Percentiles rank a stretch among this genome's conserved stretches.
phyloP scores from a whole-genome alignment of 2,797 vertebrate species.

The Schizothorax lantsangensis region DNA sequence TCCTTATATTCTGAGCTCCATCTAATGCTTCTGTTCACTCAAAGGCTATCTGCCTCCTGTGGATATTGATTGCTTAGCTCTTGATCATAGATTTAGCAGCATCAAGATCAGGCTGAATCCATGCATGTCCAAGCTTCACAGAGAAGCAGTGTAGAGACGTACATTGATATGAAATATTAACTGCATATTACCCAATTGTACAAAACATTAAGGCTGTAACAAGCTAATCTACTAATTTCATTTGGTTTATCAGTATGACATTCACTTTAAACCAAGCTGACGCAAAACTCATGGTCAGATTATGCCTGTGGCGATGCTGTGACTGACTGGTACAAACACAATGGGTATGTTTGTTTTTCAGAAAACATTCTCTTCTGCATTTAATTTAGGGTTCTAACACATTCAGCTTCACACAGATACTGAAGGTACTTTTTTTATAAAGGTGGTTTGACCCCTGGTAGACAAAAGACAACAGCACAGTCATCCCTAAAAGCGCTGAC shows the following conservation, averaged over 20 bases:
- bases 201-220: not conserved
- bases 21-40: not conserved
- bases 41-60: not conserved
- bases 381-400: not conserved
- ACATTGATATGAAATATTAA: not conserved
- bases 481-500: not conserved
- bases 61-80: slow-evolving; percentile 3
- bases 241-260: not conserved
- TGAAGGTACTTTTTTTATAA: not conserved
- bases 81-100: not conserved
- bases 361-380: not conserved
- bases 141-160: too few species aligned
- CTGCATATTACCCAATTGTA: not conserved
- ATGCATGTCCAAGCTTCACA: not conserved
- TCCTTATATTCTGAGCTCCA: not conserved
- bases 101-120: not conserved
- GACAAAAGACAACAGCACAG: not conserved
- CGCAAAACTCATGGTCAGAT: not conserved
- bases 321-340: not conserved
- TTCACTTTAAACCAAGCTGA: not conserved
- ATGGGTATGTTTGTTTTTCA: not conserved
- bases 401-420: not conserved
- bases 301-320: not conserved
- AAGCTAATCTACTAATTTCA: not conserved
- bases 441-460: not conserved